Conservation (phyloP, 2,797 vertebrate species). For the Sus cebifrons region DNA sequence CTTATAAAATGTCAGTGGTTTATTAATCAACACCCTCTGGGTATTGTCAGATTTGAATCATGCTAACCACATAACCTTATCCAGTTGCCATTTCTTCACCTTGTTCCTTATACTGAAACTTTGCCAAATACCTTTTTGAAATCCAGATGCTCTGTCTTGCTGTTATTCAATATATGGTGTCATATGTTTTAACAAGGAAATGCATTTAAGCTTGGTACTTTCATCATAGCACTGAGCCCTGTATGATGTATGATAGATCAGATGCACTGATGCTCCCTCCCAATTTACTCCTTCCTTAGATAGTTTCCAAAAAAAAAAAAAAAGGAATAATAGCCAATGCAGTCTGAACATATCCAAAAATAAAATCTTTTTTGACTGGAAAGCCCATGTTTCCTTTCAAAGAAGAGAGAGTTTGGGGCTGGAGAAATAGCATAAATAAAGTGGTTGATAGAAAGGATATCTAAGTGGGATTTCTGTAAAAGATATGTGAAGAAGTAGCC, state of each 20-base stretch:
- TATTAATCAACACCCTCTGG: slow-evolving; percentile 59
- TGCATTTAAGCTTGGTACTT: slow-evolving; percentile 28
- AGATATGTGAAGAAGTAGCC: slow-evolving; percentile 20
- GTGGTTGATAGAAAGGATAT: not conserved
- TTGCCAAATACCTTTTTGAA: slow-evolving; percentile 69
- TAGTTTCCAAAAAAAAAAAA: not conserved
- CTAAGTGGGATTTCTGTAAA: slow-evolving; percentile 38
- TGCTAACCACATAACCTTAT: slow-evolving; percentile 12
- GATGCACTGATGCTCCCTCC: not conserved
- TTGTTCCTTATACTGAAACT: slow-evolving; percentile 52
- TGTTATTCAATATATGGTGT: slow-evolving; percentile 64
- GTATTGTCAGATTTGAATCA: slow-evolving; percentile 65
- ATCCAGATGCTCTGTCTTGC: slow-evolving; percentile 46
- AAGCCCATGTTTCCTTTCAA: slow-evolving; percentile 52
- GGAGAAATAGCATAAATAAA: slow-evolving; percentile 55
- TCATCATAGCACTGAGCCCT: not conserved
- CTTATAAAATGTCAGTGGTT: slow-evolving; percentile 48
- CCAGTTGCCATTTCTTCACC: slow-evolving; percentile 49
- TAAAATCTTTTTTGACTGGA: slow-evolving; percentile 17
- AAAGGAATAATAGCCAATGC: slow-evolving; percentile 24
- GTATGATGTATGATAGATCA: not conserved
- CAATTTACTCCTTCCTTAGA: not conserved
- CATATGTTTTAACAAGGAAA: slow-evolving; percentile 77
- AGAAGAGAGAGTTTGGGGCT: not conserved
- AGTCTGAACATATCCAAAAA: slow-evolving; percentile 55